Percentiles rank a stretch among this genome's conserved stretches.
Evolutionary conservation across 2,888 invertebrate genomes (phyloP).

Genomic region (Epiblema foenella): DNA sequence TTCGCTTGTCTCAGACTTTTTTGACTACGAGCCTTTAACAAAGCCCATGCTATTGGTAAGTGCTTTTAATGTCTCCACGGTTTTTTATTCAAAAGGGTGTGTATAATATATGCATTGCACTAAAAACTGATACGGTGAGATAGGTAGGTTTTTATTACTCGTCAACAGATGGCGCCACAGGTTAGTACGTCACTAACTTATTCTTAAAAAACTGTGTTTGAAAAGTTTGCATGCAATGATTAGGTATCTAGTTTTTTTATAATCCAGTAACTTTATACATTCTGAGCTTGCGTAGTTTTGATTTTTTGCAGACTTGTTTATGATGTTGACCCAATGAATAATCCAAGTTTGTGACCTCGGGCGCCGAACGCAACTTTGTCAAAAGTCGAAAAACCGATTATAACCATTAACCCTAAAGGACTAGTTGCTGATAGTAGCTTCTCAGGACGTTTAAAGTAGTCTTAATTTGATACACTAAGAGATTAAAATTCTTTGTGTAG

Average conservation of each 20-base stretch:
- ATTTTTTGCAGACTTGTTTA: too few species aligned
- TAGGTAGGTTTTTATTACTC: constrained; percentile 37
- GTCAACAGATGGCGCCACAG: constrained; percentile 57
- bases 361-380: too few species aligned
- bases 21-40: constrained; percentile 89
- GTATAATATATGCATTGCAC: not conserved
- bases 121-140: not conserved
- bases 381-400: too few species aligned
- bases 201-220: not conserved
- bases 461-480: too few species aligned
- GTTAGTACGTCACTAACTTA: constrained; percentile 9
- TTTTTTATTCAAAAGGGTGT: not conserved
- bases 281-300: too few species aligned
- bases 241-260: not conserved
- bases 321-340: too few species aligned
- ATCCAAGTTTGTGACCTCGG: too few species aligned
- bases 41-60: constrained; percentile 89
- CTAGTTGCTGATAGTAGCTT: too few species aligned
- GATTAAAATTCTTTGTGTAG: too few species aligned
- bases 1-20: constrained; percentile 90
- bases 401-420: too few species aligned
- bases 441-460: too few species aligned
- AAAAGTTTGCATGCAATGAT: not conserved
- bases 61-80: constrained; percentile 53
- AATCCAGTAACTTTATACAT: too few species aligned